phyloP scores from a whole-genome alignment of 2,113 vertebrate genomes.

The Alaudala cheleensis region DNA sequence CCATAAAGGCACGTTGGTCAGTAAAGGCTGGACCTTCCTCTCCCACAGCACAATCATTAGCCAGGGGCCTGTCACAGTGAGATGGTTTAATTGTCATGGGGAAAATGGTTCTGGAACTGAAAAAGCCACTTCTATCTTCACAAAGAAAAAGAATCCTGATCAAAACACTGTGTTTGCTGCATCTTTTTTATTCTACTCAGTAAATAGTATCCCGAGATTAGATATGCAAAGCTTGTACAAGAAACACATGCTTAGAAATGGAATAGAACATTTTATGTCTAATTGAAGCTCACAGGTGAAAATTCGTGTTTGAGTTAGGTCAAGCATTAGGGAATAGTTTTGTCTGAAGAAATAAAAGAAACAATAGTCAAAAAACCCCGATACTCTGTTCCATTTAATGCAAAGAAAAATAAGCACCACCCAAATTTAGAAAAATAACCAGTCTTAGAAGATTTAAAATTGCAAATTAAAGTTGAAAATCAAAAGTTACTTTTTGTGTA shows the following conservation, averaged over 20 bases:
- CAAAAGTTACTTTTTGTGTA: not conserved
- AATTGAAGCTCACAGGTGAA: not conserved
- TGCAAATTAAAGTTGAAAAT: not conserved
- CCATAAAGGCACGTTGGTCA: not conserved
- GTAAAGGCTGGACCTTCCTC: not conserved
- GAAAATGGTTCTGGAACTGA: not conserved
- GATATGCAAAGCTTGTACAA: not conserved
- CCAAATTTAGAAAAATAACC: not conserved
- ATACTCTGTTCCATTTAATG: rapidly evolving
- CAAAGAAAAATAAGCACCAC: not conserved
- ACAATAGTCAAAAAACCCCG: rapidly evolving
- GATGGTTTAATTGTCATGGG: not conserved
- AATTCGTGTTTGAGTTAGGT: not conserved
- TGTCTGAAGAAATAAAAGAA: not conserved
- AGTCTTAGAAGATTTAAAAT: not conserved
- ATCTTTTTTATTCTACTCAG: not conserved
- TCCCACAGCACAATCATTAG: not conserved
- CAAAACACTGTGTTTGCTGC: not conserved
- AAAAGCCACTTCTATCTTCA: not conserved
- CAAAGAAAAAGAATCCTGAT: not conserved
- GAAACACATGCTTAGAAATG: not conserved
- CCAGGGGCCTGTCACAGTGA: not conserved
- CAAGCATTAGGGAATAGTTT: not conserved
- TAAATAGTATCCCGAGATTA: not conserved
- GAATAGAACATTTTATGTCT: not conserved